Base-by-base conservation (phyloP, 2,113 vertebrate genomes). In the Mus pahari region DNA sequence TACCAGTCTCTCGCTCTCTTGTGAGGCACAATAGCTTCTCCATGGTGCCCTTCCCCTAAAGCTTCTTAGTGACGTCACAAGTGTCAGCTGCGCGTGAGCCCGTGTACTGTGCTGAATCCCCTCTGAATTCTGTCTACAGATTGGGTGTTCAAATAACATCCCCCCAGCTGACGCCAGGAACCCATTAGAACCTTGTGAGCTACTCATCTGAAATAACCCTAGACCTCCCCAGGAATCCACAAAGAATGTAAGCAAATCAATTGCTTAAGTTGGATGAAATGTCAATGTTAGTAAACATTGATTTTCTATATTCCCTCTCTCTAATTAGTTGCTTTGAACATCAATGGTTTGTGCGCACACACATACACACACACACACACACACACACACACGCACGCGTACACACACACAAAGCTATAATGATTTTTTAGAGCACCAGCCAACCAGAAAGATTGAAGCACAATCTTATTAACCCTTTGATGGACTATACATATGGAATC, bases 251-350 rank as follows among this genome's bases (percentile, higher is more conserved):
- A 96, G 81, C 95, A 97, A 90, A 94, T 60, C 92, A 96, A 79
- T 77, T 92, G 86, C 91, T 96, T 97, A 88, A 96, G 92, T 82
- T 96, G 70, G 94, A 97, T 96, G 93, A 96, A 97, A 97, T 91
- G 68, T 88, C 95, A 90, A 84, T 79, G 84, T 96, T 96, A 93
- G 90, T 96, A 92, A 97, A 97, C 60, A 97, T 86, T 90, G 92
- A 97, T 96, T 96, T 97, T 94, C 95, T 96, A 91, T 93, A 70
- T 22, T 82, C 70, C 42, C 64, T 79, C 90, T 84, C 86, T 96
- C 94, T 93, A 97, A 95, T 96, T 97, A 97, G 93, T 96, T 92
- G 94, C 75, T 95, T 79, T 89, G 84, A 90, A 94, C 91, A 71
- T 90, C 94, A 95, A 5, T 86, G 75, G 66, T 39, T 86, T 97